These are phyloP conservation scores for Dioctria linearis DNA, from an alignment of 2,888 invertebrate species.

Conservation along the genomic window DNA sequence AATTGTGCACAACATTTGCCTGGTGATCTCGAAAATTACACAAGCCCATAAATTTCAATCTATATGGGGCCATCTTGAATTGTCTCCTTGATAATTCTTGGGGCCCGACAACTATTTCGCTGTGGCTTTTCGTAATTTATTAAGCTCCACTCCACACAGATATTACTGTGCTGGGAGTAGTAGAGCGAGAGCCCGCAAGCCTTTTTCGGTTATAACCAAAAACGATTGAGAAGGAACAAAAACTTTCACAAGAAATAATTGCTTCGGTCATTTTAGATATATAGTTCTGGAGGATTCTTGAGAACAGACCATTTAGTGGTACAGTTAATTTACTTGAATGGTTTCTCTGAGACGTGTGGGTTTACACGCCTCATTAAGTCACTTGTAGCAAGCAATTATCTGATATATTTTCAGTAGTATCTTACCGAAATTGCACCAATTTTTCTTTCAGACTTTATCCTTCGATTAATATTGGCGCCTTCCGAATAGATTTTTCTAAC, in stretches of 20 bases:
- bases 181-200: background rate
- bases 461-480: constrained; percentile 14
- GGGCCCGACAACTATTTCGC: constrained; percentile 6
- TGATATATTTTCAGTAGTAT: background rate
- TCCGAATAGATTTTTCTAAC: no score
- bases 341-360: constrained; percentile 18
- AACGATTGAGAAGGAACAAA: constrained; percentile 24
- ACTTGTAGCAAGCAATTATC: constrained; percentile 28
- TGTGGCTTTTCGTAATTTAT: constrained; percentile 35
- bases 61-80: background rate
- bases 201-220: background rate
- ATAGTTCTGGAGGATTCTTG: constrained; percentile 7
- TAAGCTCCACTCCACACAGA: background rate
- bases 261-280: constrained; percentile 23
- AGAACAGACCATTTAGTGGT: constrained; percentile 12
- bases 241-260: constrained; percentile 34
- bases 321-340: constrained; percentile 28
- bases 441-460: background rate
- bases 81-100: constrained; percentile 34
- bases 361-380: constrained; percentile 38
- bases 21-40: constrained; percentile 25
- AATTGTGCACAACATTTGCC: constrained; percentile 33
- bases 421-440: background rate
- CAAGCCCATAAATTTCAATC: constrained; percentile 26
- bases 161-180: background rate